These are phyloP conservation scores for Oxytorus armatus DNA, from an alignment of 2,888 invertebrate species.

Conservation along the genomic window DNA sequence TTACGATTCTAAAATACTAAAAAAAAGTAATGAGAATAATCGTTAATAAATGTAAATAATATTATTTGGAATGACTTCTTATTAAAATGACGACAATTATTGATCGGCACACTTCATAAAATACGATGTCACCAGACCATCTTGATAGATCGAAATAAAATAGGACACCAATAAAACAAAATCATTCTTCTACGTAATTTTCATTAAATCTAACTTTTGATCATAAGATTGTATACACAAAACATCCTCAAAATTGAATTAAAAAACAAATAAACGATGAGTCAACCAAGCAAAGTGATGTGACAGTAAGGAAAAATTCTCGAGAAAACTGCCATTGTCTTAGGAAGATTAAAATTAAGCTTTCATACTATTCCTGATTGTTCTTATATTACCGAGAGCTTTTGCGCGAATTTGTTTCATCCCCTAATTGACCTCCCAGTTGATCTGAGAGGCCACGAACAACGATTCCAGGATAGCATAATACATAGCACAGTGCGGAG, in stretches of 20 bases:
- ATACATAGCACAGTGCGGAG: conserved; percentile 20
- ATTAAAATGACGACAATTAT: too few relatives aligned
- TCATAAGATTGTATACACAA: not conserved
- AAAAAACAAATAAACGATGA: not conserved
- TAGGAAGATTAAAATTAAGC: not conserved
- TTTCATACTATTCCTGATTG: conserved; percentile 22
- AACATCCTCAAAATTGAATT: not conserved
- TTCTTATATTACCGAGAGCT: conserved; percentile 10
- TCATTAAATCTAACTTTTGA: not conserved
- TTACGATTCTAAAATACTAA: too few relatives aligned
- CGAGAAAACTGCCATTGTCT: not conserved
- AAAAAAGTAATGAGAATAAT: too few relatives aligned
- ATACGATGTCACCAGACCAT: not conserved
- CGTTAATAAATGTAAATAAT: too few relatives aligned
- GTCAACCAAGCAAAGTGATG: too few relatives aligned
- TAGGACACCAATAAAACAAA: too few relatives aligned
- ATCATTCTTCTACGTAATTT: not conserved
- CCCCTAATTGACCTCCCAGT: conserved; percentile 65
- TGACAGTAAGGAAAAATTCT: not conserved
- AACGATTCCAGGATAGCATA: conserved; percentile 23
- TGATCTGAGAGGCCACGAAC: conserved; percentile 54
- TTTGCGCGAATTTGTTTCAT: conserved; percentile 25
- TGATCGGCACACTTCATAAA: too few relatives aligned
- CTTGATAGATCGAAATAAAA: not conserved
- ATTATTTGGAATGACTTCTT: too few relatives aligned